Conservation (phyloP, 2,113 vertebrate genomes). For the Artemisiospiza belli region DNA sequence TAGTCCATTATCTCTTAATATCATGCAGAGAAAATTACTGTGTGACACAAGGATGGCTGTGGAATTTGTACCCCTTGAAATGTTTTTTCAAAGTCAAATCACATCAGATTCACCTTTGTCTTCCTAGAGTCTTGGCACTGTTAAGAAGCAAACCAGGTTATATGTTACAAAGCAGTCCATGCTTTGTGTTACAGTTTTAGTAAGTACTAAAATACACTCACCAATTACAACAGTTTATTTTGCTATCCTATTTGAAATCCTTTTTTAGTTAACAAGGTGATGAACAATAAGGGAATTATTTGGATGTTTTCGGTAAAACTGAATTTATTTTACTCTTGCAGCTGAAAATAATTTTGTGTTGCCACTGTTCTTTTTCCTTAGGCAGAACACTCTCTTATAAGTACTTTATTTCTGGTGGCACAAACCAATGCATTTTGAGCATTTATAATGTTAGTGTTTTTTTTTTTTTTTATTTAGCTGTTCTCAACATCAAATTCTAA, state of each 20-base stretch:
- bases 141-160: not conserved
- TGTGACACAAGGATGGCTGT: not conserved
- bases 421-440: not conserved
- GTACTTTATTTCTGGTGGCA: not conserved
- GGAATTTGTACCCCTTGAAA: not conserved
- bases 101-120: not conserved
- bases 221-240: not conserved
- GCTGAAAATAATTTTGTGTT: not conserved
- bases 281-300: not conserved
- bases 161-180: not conserved
- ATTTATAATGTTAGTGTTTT: not conserved
- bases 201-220: not conserved
- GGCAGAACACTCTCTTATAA: not conserved
- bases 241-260: not conserved
- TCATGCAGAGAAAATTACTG: not conserved
- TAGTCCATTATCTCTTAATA: not conserved
- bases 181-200: not conserved
- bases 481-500: not conserved
- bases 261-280: not conserved
- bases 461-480: not conserved
- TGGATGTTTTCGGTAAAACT: not conserved
- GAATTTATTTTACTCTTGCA: not conserved
- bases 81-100: not conserved
- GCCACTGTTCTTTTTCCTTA: not conserved
- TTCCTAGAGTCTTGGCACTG: not conserved